These are phyloP conservation scores for Myotis pilosus DNA, from an alignment of 2,797 vertebrate species.

Conservation along the genomic window DNA sequence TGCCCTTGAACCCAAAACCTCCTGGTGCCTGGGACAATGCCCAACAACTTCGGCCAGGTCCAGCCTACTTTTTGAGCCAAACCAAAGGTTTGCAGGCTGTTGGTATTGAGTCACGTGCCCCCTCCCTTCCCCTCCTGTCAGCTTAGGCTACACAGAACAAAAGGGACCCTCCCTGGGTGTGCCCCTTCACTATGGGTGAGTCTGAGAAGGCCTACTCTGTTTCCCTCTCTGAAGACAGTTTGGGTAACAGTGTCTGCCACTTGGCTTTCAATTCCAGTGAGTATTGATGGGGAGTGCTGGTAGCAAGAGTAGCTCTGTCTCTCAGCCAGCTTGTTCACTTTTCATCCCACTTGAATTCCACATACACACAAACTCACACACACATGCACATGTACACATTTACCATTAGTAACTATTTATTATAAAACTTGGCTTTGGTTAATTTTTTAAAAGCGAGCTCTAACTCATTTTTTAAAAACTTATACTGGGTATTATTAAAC, in stretches of 20 bases:
- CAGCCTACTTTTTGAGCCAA: slow-evolving; percentile 11
- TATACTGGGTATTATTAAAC: slow-evolving; percentile 37
- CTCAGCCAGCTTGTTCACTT: background rate
- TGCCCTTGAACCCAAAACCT: background rate
- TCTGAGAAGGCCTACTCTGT: background rate
- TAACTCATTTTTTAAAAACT: slow-evolving; percentile 13
- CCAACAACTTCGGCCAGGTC: background rate
- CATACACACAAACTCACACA: background rate
- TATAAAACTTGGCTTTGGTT: slow-evolving; percentile 31
- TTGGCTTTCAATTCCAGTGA: background rate
- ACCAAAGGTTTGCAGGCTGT: background rate
- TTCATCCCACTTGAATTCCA: background rate
- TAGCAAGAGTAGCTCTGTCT: background rate
- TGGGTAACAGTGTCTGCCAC: background rate
- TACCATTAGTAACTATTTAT: background rate
- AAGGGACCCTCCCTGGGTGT: background rate
- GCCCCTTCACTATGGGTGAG: background rate
- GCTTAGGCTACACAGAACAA: background rate
- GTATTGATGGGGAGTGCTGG: background rate
- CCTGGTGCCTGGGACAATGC: background rate
- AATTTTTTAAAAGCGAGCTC: slow-evolving; percentile 44
- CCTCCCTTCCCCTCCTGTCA: background rate
- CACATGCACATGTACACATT: background rate
- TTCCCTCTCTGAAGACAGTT: background rate
- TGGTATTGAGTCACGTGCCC: background rate